Evolutionary conservation across 2,797 vertebrate species (phyloP).

Genomic region (Liasis olivaceus): DNA sequence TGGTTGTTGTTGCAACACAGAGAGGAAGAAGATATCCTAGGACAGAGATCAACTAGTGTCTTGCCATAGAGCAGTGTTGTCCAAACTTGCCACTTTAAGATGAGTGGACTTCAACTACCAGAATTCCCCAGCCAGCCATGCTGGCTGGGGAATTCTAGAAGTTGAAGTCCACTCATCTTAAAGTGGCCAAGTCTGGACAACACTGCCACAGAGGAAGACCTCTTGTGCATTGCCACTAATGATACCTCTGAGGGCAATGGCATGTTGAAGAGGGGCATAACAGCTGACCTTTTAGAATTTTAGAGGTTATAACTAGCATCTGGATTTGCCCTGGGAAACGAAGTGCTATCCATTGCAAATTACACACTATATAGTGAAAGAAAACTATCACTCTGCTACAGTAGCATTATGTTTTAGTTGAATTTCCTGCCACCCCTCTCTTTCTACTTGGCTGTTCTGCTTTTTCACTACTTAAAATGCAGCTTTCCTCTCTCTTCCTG

Average conservation of each 20-base stretch:
- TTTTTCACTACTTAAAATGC: background rate
- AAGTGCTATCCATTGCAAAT: background rate
- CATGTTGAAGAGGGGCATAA: background rate
- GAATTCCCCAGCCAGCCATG: too few relatives aligned
- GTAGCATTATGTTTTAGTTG: background rate
- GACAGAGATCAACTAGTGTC: background rate
- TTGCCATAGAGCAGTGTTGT: background rate
- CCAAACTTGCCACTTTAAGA: too few relatives aligned
- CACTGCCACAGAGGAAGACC: background rate
- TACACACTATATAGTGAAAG: background rate
- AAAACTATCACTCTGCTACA: background rate
- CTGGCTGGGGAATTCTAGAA: too few relatives aligned
- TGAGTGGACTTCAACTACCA: too few relatives aligned
- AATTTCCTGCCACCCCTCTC: background rate
- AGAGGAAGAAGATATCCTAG: background rate
- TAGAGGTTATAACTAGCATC: background rate
- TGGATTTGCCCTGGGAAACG: background rate
- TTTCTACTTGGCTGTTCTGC: background rate
- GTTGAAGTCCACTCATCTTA: too few relatives aligned
- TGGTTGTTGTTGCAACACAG: background rate
- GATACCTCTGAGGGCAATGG: background rate
- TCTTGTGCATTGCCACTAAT: background rate
- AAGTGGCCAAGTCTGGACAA: too few relatives aligned
- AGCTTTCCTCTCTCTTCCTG: background rate
- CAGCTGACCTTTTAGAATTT: background rate